Conservation (phyloP, 1,140 invertebrate genomes). For the Plectrocnemia conspersa region DNA sequence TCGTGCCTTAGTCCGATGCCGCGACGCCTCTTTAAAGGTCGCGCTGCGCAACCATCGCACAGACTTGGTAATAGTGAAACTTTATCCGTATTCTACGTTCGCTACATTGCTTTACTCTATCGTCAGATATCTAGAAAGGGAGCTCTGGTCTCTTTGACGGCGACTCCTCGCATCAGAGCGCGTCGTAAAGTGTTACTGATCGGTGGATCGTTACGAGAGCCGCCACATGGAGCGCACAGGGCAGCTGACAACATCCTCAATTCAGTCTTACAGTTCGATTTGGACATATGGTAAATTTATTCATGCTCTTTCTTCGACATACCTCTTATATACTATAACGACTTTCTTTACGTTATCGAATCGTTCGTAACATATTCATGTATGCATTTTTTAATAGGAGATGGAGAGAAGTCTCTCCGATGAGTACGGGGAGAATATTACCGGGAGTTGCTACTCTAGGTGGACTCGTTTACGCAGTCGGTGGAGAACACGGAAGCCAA, state of each 20-base stretch:
- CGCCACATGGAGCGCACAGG: conserved; percentile 58
- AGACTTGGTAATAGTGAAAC: conserved; percentile 62
- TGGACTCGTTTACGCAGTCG: conserved; percentile 86
- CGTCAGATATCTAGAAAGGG: conserved; percentile 58
- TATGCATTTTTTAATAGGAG: conserved; percentile 51
- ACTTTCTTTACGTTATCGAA: not conserved
- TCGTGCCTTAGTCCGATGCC: conserved; percentile 72
- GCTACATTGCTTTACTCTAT: not conserved
- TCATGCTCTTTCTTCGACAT: not conserved
- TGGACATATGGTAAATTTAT: conserved; percentile 60
- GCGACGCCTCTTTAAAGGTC: conserved; percentile 74
- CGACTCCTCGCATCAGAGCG: conserved; percentile 72
- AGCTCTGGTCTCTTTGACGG: conserved; percentile 69
- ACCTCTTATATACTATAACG: not conserved
- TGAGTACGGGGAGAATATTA: conserved; percentile 82
- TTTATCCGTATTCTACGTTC: not conserved
- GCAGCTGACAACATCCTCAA: conserved; percentile 68
- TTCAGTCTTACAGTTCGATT: conserved; percentile 75
- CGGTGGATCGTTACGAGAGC: conserved; percentile 82
- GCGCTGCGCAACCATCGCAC: conserved; percentile 76
- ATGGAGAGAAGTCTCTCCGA: conserved; percentile 75
- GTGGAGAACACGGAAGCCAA: conserved; percentile 85
- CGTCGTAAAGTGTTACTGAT: conserved; percentile 87
- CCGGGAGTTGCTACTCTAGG: conserved; percentile 86
- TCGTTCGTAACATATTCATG: conserved; percentile 4